Evolutionary conservation across 2,797 vertebrate species (phyloP).

Genomic region (Sebastiscus albofasciatus): DNA sequence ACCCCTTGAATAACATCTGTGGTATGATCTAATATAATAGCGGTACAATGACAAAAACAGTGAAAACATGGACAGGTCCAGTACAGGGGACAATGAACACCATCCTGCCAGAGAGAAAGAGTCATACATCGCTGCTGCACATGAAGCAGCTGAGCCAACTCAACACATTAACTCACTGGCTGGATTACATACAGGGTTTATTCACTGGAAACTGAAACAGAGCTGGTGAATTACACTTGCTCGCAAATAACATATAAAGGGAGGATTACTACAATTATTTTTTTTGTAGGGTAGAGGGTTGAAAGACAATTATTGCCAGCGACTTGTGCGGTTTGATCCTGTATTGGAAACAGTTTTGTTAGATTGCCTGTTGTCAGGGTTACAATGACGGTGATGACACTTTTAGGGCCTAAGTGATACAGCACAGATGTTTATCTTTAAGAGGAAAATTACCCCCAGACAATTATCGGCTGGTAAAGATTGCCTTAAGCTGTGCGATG

Average conservation of each 20-base stretch:
- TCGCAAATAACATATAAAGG: conserved; percentile 29
- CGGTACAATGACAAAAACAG: conserved; percentile 31
- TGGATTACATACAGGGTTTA: conserved; percentile 33
- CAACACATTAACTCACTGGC: conserved; percentile 10
- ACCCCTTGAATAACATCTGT: conserved; percentile 49
- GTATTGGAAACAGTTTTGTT: conserved; percentile 33
- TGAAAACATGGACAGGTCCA: conserved; percentile 20
- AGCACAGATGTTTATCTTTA: conserved; percentile 43
- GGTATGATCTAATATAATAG: conserved; percentile 49
- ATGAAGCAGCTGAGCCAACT: conserved; percentile 23
- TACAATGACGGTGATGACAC: conserved; percentile 14
- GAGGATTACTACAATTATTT: conserved; percentile 10
- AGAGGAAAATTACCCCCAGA: conserved; percentile 7
- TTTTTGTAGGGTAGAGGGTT: background rate
- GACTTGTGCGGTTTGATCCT: conserved; percentile 11
- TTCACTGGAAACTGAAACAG: conserved; percentile 41
- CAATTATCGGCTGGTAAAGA: conserved; percentile 20
- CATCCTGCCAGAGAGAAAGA: conserved; percentile 11
- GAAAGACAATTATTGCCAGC: conserved; percentile 23
- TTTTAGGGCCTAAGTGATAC: conserved; percentile 24
- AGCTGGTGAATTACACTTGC: conserved; percentile 29
- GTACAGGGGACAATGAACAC: conserved; percentile 16
- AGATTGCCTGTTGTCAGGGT: conserved; percentile 13
- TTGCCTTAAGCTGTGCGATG: background rate
- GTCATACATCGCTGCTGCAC: background rate